Evolutionary conservation across 2,888 invertebrate genomes (phyloP).

Genomic region (Spodoptera littoralis): DNA sequence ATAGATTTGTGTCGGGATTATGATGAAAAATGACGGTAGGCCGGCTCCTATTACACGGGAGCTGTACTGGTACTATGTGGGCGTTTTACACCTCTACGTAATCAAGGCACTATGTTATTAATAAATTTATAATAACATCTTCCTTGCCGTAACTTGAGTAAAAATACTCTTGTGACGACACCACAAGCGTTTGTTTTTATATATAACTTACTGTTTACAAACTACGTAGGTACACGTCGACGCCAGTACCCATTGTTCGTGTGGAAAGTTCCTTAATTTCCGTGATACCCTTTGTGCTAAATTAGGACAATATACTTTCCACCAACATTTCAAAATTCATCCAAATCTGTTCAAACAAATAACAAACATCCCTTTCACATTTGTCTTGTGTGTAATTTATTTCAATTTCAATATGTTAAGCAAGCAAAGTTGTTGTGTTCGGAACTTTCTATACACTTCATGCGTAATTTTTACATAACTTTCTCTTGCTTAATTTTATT

Average conservation of each 20-base stretch:
- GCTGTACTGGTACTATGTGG: no score
- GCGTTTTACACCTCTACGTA: no score
- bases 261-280: constrained; percentile 27
- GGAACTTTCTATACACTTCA: constrained; percentile 13
- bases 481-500: no score
- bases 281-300: constrained; percentile 24
- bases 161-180: constrained; percentile 3
- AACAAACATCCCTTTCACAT: constrained; percentile 20
- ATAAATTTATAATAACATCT: no score
- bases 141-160: neutral
- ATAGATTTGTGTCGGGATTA: no score
- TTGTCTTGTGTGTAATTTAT: constrained; percentile 24
- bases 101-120: no score
- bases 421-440: constrained; percentile 5
- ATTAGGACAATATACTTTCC: constrained; percentile 30
- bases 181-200: constrained; percentile 1
- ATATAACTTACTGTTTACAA: constrained; percentile 18
- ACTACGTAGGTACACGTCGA: constrained; percentile 13
- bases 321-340: constrained; percentile 35
- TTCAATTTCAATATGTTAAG: neutral
- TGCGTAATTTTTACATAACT: constrained; percentile 9
- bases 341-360: constrained; percentile 24
- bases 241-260: constrained; percentile 11
- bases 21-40: no score
- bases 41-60: no score